Evolutionary conservation across 2,113 vertebrate genomes (phyloP).

Genomic region (Anarrhichthys ocellatus): DNA sequence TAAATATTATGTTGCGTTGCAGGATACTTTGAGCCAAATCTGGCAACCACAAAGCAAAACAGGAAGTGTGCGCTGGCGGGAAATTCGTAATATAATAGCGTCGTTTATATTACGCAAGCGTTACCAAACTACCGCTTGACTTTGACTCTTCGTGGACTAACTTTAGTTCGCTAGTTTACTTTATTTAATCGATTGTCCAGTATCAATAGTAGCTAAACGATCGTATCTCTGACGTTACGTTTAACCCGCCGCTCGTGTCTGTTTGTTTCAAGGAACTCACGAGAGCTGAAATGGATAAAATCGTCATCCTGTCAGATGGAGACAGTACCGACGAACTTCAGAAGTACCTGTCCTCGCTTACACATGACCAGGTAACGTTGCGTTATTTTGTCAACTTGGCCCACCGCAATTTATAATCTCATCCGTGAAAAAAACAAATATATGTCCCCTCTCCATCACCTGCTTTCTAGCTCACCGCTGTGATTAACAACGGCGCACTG

Average conservation of each 20-base stretch:
- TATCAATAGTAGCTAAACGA: background rate
- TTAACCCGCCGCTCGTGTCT: background rate
- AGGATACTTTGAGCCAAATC: background rate
- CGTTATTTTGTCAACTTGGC: background rate
- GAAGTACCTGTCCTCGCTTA: slow-evolving; percentile 74
- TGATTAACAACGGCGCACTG: slow-evolving; percentile 87
- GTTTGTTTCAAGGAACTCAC: slow-evolving; percentile 44
- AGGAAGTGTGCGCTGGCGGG: slow-evolving; percentile 68
- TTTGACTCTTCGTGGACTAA: background rate
- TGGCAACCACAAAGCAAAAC: slow-evolving; percentile 67
- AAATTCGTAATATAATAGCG: slow-evolving; percentile 22
- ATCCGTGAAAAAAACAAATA: background rate
- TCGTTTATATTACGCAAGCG: slow-evolving; percentile 23
- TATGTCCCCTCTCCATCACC: background rate
- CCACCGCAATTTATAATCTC: background rate
- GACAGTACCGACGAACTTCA: slow-evolving; percentile 74
- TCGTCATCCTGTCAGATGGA: slow-evolving; percentile 71
- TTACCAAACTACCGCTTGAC: background rate
- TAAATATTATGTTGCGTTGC: background rate
- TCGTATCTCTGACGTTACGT: background rate
- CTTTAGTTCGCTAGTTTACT: background rate
- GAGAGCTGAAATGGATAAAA: slow-evolving; percentile 74
- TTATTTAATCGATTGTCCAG: background rate
- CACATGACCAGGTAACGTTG: slow-evolving; percentile 73
- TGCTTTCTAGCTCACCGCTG: slow-evolving; percentile 78